Percentiles rank a stretch among this genome's conserved stretches.
These are phyloP conservation scores for Rhopalosiphum maidis DNA, from an alignment of 1,140 invertebrate genomes.

Conservation along the genomic window DNA sequence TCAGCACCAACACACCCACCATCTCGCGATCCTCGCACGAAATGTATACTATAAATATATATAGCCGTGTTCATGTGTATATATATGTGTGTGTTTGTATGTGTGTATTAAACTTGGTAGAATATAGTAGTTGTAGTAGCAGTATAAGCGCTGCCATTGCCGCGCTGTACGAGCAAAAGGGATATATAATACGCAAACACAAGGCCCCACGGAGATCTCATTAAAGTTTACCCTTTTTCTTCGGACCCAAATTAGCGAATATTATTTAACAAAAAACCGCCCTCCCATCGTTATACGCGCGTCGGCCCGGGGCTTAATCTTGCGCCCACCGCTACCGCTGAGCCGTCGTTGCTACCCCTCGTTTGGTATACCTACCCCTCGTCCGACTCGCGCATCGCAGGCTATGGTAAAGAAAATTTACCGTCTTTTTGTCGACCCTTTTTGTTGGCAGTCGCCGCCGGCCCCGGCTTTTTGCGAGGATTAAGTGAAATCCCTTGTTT, in stretches of 20 bases:
- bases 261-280: constrained; percentile 56
- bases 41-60: not conserved
- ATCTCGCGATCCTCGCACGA: not conserved
- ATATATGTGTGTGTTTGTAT: not conserved
- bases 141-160: not conserved
- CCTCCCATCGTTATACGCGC: not conserved
- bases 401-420: constrained; percentile 45
- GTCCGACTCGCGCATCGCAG: not conserved
- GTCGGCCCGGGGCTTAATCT: constrained; percentile 51
- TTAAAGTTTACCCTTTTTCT: constrained; percentile 58
- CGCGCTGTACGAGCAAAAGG: constrained; percentile 12
- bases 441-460: constrained; percentile 20
- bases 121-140: not conserved
- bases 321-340: not conserved
- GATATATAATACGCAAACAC: constrained; percentile 50
- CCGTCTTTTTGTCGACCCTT: constrained; percentile 54
- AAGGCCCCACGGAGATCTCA: constrained; percentile 54
- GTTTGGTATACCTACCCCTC: not conserved
- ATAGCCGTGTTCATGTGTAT: not conserved
- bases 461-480: constrained; percentile 37
- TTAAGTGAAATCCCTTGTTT: constrained; percentile 57
- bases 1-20: not conserved
- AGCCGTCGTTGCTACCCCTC: no score
- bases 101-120: not conserved
- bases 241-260: constrained; percentile 57